Evolutionary conservation across 2,797 vertebrate genomes (phyloP), one percentile per base, ranked within the genome.

Genomic region (Fistularia commersonii): DNA sequence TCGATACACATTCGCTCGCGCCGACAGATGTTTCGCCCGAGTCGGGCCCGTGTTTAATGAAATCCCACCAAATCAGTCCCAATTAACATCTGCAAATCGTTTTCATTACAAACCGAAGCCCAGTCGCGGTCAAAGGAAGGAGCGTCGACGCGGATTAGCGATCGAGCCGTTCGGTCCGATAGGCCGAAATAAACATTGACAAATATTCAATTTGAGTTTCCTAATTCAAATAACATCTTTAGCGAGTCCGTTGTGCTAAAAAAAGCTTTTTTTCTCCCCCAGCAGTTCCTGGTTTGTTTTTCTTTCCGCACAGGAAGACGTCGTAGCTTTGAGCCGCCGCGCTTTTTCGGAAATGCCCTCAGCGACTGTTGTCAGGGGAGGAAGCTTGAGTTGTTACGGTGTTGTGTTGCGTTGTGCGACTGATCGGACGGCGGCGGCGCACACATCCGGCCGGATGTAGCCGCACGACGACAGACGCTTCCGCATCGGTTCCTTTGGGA

Each of bases 141-240:
- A 23, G 23, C 23, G 23, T 4, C 23, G 23, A 23, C 4, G 23
- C 23, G 23, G 23, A 23, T 23, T 4, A 23, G 23, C 23, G 2
- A 23, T 23, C 23, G 23, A 23, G 23, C 23, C 23, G 23, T 23
- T 23, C 4, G 23, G 23, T 4, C 23, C 23, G 23, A 4, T 23
- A 2, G 2, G 23, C 23, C 23, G 4, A 23, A 23, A 23, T 4
- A 23, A 23, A 43, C 41, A 23, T 1, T 48, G 45, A 62, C 53
- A 61, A 42, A 69, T 48, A 41, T 1, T 4, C 0, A 6, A 74
- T 77, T 69, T 66, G 55, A 57, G 74, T 73, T 45, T 54, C 0
- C 54, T 66, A 58, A 77, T 75, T 69, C 58, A 52, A 69, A 66
- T 23, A 4, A 4, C 40, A 54, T 48, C 42, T 11, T 23, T 23